These are phyloP conservation scores for Heliconius hortense DNA, from an alignment of 2,888 invertebrate species.

Conservation along the genomic window DNA sequence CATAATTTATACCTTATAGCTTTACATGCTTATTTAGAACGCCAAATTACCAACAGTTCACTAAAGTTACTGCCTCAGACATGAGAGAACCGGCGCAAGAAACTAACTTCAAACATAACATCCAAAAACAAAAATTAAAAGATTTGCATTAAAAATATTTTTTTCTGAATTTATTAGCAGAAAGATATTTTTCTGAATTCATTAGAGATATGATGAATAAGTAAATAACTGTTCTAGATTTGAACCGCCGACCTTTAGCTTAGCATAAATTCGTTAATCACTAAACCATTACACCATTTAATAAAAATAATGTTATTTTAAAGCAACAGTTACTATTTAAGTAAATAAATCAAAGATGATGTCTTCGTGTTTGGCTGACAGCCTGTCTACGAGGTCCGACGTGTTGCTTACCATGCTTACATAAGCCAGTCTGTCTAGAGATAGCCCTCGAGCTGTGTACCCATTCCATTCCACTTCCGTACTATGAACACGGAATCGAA, in stretches of 20 bases:
- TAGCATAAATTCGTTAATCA: neutral
- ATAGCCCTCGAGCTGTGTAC: constrained; percentile 34
- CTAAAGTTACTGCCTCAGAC: too few relatives aligned
- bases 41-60: too few relatives aligned
- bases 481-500: constrained; percentile 27
- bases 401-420: constrained; percentile 26
- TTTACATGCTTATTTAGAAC: too few relatives aligned
- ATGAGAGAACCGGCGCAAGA: too few relatives aligned
- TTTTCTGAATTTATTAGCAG: too few relatives aligned
- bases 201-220: too few relatives aligned
- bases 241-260: neutral
- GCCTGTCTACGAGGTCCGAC: constrained; percentile 17
- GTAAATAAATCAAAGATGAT: constrained; percentile 22
- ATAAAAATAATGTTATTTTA: neutral
- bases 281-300: neutral
- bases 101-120: too few relatives aligned
- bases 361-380: constrained; percentile 15
- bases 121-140: too few relatives aligned
- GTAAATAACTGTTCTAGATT: too few relatives aligned
- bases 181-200: too few relatives aligned
- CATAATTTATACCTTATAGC: too few relatives aligned
- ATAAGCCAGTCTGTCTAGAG: constrained; percentile 30
- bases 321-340: constrained; percentile 7
- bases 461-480: constrained; percentile 34
- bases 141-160: too few relatives aligned